A percentile compares a stretch with the other conserved stretches of the same genome.
Evolutionary conservation across 2,888 invertebrate species (phyloP).

Genomic region (Mycogona germanica): DNA sequence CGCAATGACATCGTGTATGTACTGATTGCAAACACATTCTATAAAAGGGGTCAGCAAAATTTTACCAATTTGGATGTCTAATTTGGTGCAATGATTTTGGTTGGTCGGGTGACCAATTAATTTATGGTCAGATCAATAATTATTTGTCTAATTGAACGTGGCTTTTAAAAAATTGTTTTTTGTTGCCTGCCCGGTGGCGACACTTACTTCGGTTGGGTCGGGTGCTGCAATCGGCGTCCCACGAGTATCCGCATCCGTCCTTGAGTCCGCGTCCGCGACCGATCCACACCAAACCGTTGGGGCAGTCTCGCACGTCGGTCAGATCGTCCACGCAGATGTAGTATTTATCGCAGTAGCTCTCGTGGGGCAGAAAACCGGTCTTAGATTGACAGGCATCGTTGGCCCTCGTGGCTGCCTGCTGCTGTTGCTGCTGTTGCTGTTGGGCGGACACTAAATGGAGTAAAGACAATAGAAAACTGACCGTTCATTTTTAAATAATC

Average conservation of each 20-base stretch:
- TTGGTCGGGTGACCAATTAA: no score
- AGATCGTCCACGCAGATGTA: constrained; percentile 28
- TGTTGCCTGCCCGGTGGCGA: no score
- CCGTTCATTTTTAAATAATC: no score
- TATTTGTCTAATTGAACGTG: no score
- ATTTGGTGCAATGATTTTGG: background rate
- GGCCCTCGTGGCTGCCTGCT: background rate
- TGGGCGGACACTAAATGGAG: background rate
- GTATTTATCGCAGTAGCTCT: constrained; percentile 32
- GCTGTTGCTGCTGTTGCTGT: constrained; percentile 8
- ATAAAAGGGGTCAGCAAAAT: no score
- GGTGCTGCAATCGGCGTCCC: constrained; percentile 31
- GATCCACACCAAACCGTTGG: constrained; percentile 32
- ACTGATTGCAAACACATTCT: no score
- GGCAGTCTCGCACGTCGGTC: constrained; percentile 28
- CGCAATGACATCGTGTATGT: no score
- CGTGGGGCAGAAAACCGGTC: constrained; percentile 27
- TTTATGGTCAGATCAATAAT: no score
- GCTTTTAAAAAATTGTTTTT: no score
- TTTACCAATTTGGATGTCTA: no score
- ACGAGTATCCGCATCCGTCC: constrained; percentile 31
- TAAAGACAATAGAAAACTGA: no score
- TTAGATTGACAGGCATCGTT: constrained; percentile 25
- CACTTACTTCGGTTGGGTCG: constrained; percentile 30
- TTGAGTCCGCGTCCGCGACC: constrained; percentile 27